Percentiles rank a stretch among this genome's conserved stretches.
Evolutionary conservation across 2,797 vertebrate genomes (phyloP).

Genomic region (Vultur gryphus): DNA sequence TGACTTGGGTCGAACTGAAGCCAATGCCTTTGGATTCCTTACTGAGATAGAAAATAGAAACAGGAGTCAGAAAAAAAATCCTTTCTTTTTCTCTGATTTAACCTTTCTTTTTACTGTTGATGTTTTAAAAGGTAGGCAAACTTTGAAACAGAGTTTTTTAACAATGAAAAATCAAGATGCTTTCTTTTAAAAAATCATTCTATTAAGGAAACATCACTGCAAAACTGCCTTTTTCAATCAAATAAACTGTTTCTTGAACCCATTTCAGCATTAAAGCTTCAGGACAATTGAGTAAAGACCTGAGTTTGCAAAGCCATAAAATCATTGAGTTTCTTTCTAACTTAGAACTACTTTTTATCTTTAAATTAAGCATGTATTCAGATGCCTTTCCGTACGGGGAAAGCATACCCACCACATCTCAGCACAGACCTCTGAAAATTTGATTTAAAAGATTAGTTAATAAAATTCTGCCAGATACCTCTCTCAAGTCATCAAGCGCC

Average conservation of each 20-base stretch:
- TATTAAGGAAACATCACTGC: background rate
- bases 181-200: background rate
- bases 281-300: background rate
- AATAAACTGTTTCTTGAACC: background rate
- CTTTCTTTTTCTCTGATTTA: background rate
- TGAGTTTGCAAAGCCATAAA: background rate
- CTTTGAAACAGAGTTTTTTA: background rate
- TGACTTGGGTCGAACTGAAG: background rate
- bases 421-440: background rate
- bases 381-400: background rate
- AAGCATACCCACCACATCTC: background rate
- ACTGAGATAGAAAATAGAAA: background rate
- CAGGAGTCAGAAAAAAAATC: background rate
- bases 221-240: background rate
- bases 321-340: background rate
- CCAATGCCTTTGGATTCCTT: background rate
- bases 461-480: background rate
- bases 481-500: background rate
- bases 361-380: background rate
- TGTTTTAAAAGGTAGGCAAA: background rate
- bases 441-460: background rate
- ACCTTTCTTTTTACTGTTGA: background rate
- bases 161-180: background rate
- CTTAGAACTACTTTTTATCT: background rate
- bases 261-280: background rate